phyloP scores from a whole-genome alignment of 2,888 invertebrate genomes.

The Lycophotia porphyrea region DNA sequence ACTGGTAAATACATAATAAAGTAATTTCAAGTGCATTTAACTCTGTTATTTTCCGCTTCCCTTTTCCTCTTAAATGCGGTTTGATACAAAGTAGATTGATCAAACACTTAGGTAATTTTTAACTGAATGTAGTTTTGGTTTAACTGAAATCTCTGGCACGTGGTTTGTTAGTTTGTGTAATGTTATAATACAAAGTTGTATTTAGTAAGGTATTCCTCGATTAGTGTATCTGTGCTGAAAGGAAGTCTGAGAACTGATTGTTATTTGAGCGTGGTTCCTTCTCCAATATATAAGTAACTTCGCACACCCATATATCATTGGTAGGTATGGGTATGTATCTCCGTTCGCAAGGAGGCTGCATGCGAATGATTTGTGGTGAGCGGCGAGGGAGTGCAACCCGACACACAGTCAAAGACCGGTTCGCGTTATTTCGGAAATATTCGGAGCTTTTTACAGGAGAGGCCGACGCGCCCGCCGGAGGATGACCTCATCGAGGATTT shows the following conservation, averaged over 20 bases:
- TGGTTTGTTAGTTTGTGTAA: conserved; percentile 33
- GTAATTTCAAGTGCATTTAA: background rate
- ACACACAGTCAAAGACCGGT: conserved; percentile 88
- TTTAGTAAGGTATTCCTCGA: conserved; percentile 23
- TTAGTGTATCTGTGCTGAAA: conserved; percentile 18
- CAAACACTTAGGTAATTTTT: conserved; percentile 12
- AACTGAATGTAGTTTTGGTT: conserved; percentile 1
- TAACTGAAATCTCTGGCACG: conserved; percentile 23
- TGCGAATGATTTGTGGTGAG: conserved; percentile 81
- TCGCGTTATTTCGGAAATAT: conserved; percentile 85
- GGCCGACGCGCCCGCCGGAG: conserved; percentile 70
- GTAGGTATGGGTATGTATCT: conserved; percentile 34
- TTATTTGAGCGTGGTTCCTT: conserved; percentile 32
- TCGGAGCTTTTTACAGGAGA: conserved; percentile 77
- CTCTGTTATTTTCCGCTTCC: conserved; percentile 4
- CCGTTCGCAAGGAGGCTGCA: conserved; percentile 69
- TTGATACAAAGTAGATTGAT: conserved; percentile 1
- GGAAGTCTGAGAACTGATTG: conserved; percentile 37
- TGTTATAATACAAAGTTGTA: conserved; percentile 41
- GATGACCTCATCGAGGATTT: conserved; percentile 85
- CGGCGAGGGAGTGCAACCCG: conserved; percentile 77
- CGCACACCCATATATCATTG: conserved; percentile 8
- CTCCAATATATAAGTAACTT: conserved; percentile 18
- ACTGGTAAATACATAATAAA: background rate
- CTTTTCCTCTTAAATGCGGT: background rate